Percentiles rank a stretch among this genome's conserved stretches.
Conservation (phyloP, 1,140 invertebrate species). For the Pachyrhynchus sulphureomaculatus region DNA sequence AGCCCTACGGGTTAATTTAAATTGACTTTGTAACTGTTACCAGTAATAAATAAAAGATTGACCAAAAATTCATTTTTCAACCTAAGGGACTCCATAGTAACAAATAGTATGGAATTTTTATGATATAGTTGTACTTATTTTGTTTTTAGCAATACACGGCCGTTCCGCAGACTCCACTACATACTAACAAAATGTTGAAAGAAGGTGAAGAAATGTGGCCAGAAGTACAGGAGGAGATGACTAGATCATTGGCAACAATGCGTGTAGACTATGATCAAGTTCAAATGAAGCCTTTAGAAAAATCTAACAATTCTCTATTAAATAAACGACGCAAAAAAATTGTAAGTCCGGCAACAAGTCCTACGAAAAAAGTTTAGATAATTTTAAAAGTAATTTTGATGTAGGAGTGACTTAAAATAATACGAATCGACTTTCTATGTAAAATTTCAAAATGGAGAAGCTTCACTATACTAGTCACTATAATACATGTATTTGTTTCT, state of each 20-base stretch:
- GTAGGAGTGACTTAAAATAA: slow-evolving; percentile 1
- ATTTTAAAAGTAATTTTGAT: not conserved
- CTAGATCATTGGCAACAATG: slow-evolving; percentile 93
- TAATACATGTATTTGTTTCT: not conserved
- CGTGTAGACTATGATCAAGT: slow-evolving; percentile 91
- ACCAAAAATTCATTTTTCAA: too few relatives aligned
- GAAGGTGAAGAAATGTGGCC: slow-evolving; percentile 93
- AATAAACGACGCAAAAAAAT: slow-evolving; percentile 75
- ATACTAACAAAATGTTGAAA: slow-evolving; percentile 81
- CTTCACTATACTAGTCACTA: slow-evolving; percentile 2
- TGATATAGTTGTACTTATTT: too few relatives aligned
- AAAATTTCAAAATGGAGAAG: not conserved
- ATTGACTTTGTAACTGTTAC: too few relatives aligned
- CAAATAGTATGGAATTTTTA: too few relatives aligned
- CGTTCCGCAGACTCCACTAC: slow-evolving; percentile 91
- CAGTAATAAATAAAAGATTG: too few relatives aligned
- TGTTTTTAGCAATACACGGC: slow-evolving; percentile 73
- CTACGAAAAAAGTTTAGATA: slow-evolving; percentile 17
- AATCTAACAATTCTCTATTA: slow-evolving; percentile 87
- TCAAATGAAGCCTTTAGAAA: slow-evolving; percentile 85
- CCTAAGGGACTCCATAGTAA: too few relatives aligned
- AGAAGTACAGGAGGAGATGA: slow-evolving; percentile 99
- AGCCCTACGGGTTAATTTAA: too few relatives aligned
- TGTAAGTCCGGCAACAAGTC: slow-evolving; percentile 1
- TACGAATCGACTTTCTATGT: not conserved